phyloP scores from a whole-genome alignment of 2,888 invertebrate species.

The Meloe dianella region DNA sequence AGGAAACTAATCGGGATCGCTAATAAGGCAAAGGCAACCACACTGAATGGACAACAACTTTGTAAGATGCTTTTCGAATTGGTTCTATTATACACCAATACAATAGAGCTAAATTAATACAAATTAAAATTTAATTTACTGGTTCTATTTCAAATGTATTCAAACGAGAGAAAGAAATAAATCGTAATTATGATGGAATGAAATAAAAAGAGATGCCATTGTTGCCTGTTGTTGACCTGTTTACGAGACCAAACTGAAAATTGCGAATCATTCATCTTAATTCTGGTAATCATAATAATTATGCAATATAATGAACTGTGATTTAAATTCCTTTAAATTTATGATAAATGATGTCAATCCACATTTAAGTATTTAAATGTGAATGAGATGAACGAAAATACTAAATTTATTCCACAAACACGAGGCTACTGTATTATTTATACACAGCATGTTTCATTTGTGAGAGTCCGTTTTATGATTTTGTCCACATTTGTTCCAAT shows the following conservation, averaged over 20 bases:
- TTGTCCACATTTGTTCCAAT: no score
- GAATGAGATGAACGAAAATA: background rate
- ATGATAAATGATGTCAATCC: conserved; percentile 5
- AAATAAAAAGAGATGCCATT: background rate
- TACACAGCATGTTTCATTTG: no score
- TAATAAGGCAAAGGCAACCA: conserved; percentile 45
- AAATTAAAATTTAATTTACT: conserved; percentile 23
- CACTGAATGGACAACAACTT: conserved; percentile 35
- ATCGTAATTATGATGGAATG: background rate
- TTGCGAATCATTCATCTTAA: conserved; percentile 12
- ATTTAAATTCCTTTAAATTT: conserved; percentile 4
- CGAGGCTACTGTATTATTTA: no score
- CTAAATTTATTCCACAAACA: no score
- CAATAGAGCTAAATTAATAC: conserved; percentile 31
- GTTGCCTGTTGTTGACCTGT: background rate
- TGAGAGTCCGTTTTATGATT: no score
- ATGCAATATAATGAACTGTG: background rate
- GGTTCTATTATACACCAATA: conserved; percentile 35
- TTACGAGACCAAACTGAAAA: conserved; percentile 11
- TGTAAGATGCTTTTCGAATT: conserved; percentile 37
- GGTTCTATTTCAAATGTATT: background rate
- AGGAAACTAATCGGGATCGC: conserved; percentile 43
- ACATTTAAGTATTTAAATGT: background rate
- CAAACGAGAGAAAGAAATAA: background rate
- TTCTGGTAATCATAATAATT: background rate